phyloP scores from a whole-genome alignment of 1,140 invertebrate genomes.

The Alviniconcha marisindica region DNA sequence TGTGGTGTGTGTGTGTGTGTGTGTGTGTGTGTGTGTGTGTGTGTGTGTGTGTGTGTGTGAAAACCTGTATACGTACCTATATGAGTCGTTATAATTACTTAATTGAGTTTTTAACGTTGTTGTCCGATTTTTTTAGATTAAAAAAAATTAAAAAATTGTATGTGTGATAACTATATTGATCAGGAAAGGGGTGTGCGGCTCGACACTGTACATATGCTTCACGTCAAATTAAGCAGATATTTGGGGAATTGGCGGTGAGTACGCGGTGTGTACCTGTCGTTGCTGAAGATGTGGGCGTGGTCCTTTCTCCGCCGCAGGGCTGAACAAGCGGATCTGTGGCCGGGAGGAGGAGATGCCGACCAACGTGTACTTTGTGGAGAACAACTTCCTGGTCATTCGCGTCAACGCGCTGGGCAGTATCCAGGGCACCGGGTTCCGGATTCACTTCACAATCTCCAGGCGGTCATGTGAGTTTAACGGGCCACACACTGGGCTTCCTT shows the following conservation, averaged over 20 bases:
- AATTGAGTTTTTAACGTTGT: too few relatives aligned
- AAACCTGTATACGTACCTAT: too few relatives aligned
- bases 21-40: not conserved
- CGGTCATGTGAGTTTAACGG: slow-evolving; percentile 1
- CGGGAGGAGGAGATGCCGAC: slow-evolving; percentile 31
- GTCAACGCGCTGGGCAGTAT: slow-evolving; percentile 7
- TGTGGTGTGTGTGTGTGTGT: not conserved
- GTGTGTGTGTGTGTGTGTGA: not conserved
- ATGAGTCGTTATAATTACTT: too few relatives aligned
- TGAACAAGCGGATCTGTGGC: slow-evolving; percentile 1
- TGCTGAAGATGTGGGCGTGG: not conserved
- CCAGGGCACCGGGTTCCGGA: slow-evolving; percentile 19
- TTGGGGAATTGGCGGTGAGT: too few relatives aligned
- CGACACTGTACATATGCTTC: too few relatives aligned
- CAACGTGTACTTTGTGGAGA: slow-evolving; percentile 17
- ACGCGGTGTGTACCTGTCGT: not conserved
- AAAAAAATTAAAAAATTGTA: too few relatives aligned
- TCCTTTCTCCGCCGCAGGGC: not conserved
- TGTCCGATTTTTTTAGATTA: too few relatives aligned
- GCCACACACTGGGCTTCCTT: too few relatives aligned
- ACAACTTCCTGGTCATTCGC: slow-evolving; percentile 20
- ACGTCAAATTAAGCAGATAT: too few relatives aligned
- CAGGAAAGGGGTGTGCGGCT: too few relatives aligned
- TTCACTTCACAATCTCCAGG: slow-evolving; percentile 36
- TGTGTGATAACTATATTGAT: too few relatives aligned